These are phyloP conservation scores for Kryptopterus vitreolus DNA, from an alignment of 2,797 vertebrate genomes.

Conservation along the genomic window DNA sequence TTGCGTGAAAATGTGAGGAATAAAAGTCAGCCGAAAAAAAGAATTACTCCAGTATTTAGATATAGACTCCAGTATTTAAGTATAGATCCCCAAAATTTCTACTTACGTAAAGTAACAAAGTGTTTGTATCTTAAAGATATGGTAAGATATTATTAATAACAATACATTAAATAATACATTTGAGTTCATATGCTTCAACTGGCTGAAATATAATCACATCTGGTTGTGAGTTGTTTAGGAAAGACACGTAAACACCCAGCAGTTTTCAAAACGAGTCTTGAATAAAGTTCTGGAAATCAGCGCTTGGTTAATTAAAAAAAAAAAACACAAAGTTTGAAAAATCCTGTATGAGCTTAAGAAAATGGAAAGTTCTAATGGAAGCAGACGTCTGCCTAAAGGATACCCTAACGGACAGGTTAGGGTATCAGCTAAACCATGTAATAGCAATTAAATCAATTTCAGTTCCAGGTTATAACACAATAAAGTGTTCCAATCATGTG, in stretches of 20 bases:
- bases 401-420: background rate
- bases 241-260: background rate
- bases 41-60: no score
- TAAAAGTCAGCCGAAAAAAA: no score
- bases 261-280: background rate
- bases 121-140: no score
- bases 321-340: background rate
- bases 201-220: background rate
- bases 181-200: background rate
- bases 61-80: no score
- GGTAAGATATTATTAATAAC: no score
- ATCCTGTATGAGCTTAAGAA: background rate
- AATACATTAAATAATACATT: no score
- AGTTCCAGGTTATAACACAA: background rate
- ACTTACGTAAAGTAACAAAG: no score
- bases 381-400: background rate
- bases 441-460: slow-evolving; percentile 3
- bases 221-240: background rate
- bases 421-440: no score
- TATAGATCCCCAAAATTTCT: no score
- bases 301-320: background rate
- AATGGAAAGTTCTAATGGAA: background rate
- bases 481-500: background rate
- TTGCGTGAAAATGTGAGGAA: no score
- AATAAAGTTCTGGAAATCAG: background rate